A percentile compares a stretch with the other conserved stretches of the same genome.
phyloP scores from a whole-genome alignment of 2,888 invertebrate genomes.

The Microplitis deprimator region DNA sequence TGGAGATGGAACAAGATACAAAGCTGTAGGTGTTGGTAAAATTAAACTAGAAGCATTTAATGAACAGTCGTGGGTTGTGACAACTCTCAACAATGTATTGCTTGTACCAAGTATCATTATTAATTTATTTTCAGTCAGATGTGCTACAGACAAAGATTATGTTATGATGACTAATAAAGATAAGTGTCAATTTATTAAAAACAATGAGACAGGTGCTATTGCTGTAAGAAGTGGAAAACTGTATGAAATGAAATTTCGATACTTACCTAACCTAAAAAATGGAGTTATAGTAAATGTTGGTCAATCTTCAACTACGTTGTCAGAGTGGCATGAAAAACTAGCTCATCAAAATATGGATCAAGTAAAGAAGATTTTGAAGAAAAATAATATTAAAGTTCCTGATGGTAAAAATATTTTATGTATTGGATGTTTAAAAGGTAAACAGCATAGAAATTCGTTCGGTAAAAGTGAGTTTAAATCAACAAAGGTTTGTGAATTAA shows the following conservation, averaged over 20 bases:
- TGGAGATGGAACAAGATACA: not conserved
- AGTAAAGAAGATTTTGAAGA: not conserved
- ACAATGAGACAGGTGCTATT: not conserved
- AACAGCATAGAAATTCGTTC: slow-evolving; percentile 1
- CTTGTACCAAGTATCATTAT: not conserved
- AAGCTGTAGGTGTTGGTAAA: not conserved
- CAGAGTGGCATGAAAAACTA: slow-evolving; percentile 5
- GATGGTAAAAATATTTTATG: not conserved
- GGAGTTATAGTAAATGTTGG: not conserved
- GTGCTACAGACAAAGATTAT: slow-evolving; percentile 2
- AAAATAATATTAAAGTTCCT: not conserved
- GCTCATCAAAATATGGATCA: slow-evolving; percentile 5
- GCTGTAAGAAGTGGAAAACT: not conserved
- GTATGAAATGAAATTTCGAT: not conserved
- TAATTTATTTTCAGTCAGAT: slow-evolving; percentile 4
- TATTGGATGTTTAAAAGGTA: slow-evolving; percentile 6
- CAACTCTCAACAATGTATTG: not conserved
- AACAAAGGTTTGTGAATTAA: not conserved
- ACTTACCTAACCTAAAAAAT: not conserved
- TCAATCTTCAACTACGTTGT: not conserved
- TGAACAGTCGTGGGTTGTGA: not conserved
- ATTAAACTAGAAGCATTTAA: not conserved
- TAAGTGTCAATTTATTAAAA: not conserved
- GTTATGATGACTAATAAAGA: not conserved
- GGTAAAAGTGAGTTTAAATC: not conserved